Conservation (phyloP, 1,140 invertebrate genomes). For the Lepidurus arcticus region DNA sequence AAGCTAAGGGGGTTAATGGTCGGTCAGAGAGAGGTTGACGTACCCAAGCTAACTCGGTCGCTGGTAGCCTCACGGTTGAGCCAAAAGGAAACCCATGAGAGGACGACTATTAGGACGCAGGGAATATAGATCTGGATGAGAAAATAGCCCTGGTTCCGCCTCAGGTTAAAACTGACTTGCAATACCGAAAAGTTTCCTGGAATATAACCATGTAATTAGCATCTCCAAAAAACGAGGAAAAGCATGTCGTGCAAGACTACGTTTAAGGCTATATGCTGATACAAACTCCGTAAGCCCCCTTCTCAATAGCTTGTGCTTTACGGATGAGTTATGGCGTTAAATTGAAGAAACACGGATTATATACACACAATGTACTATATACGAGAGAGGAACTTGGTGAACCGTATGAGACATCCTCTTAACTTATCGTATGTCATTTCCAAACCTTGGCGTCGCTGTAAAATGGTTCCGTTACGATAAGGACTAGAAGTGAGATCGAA, state of each 20-base stretch:
- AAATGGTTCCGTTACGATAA: slow-evolving; percentile 39
- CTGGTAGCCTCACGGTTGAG: slow-evolving; percentile 91
- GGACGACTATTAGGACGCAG: slow-evolving; percentile 85
- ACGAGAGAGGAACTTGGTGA: background rate
- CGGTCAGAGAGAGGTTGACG: slow-evolving; percentile 36
- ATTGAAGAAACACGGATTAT: background rate
- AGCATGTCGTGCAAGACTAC: background rate
- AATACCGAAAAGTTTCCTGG: slow-evolving; percentile 69
- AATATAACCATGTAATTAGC: slow-evolving; percentile 36
- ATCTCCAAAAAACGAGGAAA: background rate
- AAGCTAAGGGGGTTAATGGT: background rate
- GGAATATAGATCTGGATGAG: slow-evolving; percentile 89
- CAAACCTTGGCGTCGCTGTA: slow-evolving; percentile 11
- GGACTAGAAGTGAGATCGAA: slow-evolving; percentile 84
- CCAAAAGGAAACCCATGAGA: slow-evolving; percentile 97
- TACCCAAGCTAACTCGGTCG: slow-evolving; percentile 75
- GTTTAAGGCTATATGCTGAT: background rate
- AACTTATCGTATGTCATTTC: background rate
- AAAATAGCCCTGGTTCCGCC: slow-evolving; percentile 86
- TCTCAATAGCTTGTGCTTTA: background rate
- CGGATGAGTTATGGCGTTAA: background rate
- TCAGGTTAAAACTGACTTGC: slow-evolving; percentile 78
- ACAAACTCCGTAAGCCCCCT: background rate
- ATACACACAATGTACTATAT: background rate
- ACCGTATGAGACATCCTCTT: background rate